Base-by-base conservation (phyloP, 2,113 vertebrate genomes). In the Nothocercus julius region DNA sequence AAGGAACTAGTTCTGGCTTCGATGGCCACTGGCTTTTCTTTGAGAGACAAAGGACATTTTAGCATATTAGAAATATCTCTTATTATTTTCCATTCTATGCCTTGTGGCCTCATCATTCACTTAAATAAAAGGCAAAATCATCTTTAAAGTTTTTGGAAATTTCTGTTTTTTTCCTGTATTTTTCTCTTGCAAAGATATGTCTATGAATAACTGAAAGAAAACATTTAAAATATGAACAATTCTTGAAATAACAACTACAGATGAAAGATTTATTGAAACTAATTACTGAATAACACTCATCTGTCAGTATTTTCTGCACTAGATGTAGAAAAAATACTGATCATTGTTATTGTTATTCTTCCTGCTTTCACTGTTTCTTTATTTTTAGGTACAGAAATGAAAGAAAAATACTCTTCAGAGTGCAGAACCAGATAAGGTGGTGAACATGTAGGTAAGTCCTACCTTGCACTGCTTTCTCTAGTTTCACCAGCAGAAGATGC, bases 1-100 rank as follows among this genome's bases (percentile, higher is more conserved):
- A 79, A 85, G 80, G 68, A 92, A 86, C 84, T 74, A 86, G 34
- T 87, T 86, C 45, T 91, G 59, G 34, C 30, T 64, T 94, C 68
- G 77, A 59, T 3, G 90, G 36, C 14, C 14, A 91, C 28, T 78
- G 62, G 13, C 30, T 17, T 47, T 14, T 51, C 69, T 80, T 94
- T 87, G 66, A 87, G 51, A 90, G 95, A 94, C 72, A 80, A 95
- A 97, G 85, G 44, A 44, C 16, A 40, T 87, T 92, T 92, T 80
- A 90, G 36, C 40, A 80, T 66, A 87, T 59, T 79, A 91, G 59
- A 94, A 74, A 84, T 92, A 92, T 40, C 19, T 87, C 93, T 89
- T 82, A 64, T 92, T 51, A 28, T 93, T 96, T 96, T 90, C n/a
- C 91, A 42, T 85, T 47, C 28, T 92, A 14, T 92, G 73, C 44